These are phyloP conservation scores for Myotis yumanensis DNA, from an alignment of 2,113 vertebrate species.

Conservation along the genomic window DNA sequence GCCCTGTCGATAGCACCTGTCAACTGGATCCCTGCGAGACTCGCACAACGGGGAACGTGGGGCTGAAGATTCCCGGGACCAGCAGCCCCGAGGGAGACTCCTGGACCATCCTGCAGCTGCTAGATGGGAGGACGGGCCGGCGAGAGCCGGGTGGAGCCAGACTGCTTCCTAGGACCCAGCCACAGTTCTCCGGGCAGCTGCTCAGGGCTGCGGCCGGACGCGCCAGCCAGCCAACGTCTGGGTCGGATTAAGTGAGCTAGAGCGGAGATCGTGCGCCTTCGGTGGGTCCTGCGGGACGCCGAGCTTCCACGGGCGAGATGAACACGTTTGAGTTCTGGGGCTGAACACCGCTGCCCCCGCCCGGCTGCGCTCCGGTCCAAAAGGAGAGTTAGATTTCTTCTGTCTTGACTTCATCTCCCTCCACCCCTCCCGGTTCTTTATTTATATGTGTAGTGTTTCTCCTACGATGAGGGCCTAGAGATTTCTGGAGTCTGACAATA, in stretches of 20 bases:
- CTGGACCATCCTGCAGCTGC: conserved; percentile 43
- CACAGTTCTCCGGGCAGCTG: background rate
- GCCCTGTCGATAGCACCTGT: conserved; percentile 65
- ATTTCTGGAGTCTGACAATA: background rate
- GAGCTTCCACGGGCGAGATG: background rate
- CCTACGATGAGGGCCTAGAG: background rate
- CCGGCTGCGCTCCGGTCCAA: background rate
- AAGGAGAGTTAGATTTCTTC: conserved; percentile 44
- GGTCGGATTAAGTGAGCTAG: background rate
- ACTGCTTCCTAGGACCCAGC: background rate
- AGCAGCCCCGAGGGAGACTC: background rate
- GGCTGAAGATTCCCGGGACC: background rate
- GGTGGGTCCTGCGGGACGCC: background rate
- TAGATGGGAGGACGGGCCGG: background rate
- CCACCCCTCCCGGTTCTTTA: background rate
- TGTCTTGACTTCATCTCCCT: conserved; percentile 15
- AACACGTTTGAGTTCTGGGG: background rate
- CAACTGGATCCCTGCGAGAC: background rate
- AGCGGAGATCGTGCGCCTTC: background rate
- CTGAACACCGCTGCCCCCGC: background rate
- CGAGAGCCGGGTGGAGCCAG: background rate
- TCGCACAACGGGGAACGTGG: background rate
- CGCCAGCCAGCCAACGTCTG: background rate
- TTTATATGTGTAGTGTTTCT: background rate
- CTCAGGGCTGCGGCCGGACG: background rate